These are phyloP conservation scores for Helicoverpa armigera DNA, from an alignment of 1,140 invertebrate genomes.

Conservation along the genomic window DNA sequence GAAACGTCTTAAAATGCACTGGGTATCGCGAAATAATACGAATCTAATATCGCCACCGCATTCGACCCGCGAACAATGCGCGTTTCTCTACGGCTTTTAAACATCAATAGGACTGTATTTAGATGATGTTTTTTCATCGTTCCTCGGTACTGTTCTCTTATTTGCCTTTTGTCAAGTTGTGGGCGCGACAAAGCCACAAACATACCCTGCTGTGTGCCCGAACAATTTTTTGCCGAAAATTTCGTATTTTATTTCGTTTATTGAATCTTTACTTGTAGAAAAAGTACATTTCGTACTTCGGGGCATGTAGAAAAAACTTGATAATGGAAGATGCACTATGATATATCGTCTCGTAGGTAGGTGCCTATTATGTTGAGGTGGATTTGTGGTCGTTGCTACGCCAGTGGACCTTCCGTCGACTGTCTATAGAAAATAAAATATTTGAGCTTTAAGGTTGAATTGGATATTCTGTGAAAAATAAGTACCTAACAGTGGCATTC, in stretches of 20 bases:
- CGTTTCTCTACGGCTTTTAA: slow-evolving; percentile 84
- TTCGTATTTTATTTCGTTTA: slow-evolving; percentile 85
- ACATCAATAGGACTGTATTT: slow-evolving; percentile 83
- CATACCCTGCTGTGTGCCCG: slow-evolving; percentile 80
- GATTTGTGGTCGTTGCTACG: slow-evolving; percentile 65
- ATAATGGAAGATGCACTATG: slow-evolving; percentile 78
- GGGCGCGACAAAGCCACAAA: slow-evolving; percentile 86
- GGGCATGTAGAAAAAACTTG: slow-evolving; percentile 64
- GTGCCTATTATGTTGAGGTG: slow-evolving; percentile 65
- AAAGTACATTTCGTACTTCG: slow-evolving; percentile 59
- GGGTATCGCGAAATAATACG: slow-evolving; percentile 73
- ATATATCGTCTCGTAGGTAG: slow-evolving; percentile 79
- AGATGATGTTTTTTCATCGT: slow-evolving; percentile 81
- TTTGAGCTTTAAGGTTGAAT: background rate
- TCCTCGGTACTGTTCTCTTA: slow-evolving; percentile 81
- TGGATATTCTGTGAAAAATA: background rate
- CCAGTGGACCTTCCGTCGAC: slow-evolving; percentile 8
- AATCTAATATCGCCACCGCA: slow-evolving; percentile 84
- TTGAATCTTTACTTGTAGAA: slow-evolving; percentile 70
- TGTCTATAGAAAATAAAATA: background rate
- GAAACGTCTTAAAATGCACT: slow-evolving; percentile 47
- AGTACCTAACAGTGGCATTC: too few relatives aligned
- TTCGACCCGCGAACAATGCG: slow-evolving; percentile 75
- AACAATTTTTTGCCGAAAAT: slow-evolving; percentile 80
- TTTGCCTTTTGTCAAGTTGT: slow-evolving; percentile 84